These are phyloP conservation scores for Drymonia ruficornis DNA, from an alignment of 2,888 invertebrate genomes.

Conservation along the genomic window DNA sequence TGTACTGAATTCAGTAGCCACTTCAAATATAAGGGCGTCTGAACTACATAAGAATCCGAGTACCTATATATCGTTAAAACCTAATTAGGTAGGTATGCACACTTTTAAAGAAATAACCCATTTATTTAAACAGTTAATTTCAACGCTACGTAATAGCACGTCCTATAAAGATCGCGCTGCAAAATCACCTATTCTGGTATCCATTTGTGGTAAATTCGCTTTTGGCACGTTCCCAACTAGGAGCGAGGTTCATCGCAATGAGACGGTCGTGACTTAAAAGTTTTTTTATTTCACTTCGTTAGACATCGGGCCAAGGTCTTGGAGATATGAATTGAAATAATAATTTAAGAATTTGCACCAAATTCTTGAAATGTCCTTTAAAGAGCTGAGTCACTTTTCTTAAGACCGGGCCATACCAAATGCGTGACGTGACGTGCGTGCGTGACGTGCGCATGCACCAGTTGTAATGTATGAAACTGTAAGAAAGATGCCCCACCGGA, in stretches of 20 bases:
- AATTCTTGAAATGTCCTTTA: not conserved
- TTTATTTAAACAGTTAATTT: not conserved
- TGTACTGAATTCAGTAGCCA: not conserved
- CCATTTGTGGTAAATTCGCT: slow-evolving; percentile 6
- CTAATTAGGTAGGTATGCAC: too few species aligned
- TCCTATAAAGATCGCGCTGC: not conserved
- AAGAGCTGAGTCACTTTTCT: not conserved
- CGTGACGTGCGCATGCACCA: too few species aligned
- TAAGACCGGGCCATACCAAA: too few species aligned
- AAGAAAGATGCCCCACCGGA: too few species aligned
- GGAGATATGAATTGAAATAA: not conserved
- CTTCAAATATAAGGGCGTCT: not conserved
- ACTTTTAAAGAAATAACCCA: too few species aligned
- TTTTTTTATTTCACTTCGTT: slow-evolving; percentile 2
- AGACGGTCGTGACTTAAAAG: slow-evolving; percentile 7
- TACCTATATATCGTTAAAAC: too few species aligned
- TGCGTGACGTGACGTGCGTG: too few species aligned
- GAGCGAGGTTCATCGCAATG: slow-evolving; percentile 1
- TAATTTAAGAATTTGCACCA: not conserved
- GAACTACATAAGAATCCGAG: not conserved
- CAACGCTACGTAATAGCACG: not conserved
- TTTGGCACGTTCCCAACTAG: slow-evolving; percentile 11
- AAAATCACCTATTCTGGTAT: slow-evolving; percentile 5
- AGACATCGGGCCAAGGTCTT: not conserved
- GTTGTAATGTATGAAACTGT: too few species aligned